These are phyloP conservation scores for Chrysotoxum bicinctum DNA, from an alignment of 2,888 invertebrate species.

Conservation along the genomic window DNA sequence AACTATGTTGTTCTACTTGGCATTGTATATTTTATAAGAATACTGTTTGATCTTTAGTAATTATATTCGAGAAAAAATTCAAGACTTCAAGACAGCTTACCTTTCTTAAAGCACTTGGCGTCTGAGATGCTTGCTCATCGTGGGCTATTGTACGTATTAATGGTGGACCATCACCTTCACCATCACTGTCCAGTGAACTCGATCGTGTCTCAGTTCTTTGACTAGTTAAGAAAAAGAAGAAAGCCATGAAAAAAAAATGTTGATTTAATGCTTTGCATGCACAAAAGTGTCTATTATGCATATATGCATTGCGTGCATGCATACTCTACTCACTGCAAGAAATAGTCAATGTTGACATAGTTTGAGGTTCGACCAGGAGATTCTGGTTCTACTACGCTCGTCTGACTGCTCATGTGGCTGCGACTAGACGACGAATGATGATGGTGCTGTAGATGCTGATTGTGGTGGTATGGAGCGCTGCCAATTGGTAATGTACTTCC, in stretches of 20 bases:
- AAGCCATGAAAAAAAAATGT: neutral
- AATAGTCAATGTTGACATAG: conserved; percentile 96
- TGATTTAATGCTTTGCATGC: conserved; percentile 11
- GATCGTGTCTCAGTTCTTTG: conserved; percentile 82
- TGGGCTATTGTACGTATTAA: conserved; percentile 86
- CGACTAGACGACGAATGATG: conserved; percentile 70
- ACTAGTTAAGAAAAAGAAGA: conserved; percentile 73
- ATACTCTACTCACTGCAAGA: conserved; percentile 87
- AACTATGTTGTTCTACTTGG: conserved; percentile 3
- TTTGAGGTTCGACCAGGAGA: conserved; percentile 91
- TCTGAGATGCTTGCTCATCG: conserved; percentile 83
- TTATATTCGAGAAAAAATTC: neutral
- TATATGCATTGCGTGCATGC: neutral
- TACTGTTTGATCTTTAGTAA: neutral
- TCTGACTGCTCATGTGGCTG: conserved; percentile 81
- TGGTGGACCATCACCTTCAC: conserved; percentile 82
- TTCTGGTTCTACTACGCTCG: conserved; percentile 85
- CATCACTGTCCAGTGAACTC: conserved; percentile 83
- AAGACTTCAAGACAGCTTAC: conserved; percentile 74
- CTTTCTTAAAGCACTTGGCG: conserved; percentile 82
- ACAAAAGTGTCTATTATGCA: neutral
- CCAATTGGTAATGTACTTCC: conserved; percentile 84
- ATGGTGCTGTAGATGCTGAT: conserved; percentile 72
- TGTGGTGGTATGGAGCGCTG: conserved; percentile 75
- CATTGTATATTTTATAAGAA: conserved; percentile 3